Conservation (phyloP, 2,797 vertebrate genomes). For the Phaenicophaeus curvirostris region DNA sequence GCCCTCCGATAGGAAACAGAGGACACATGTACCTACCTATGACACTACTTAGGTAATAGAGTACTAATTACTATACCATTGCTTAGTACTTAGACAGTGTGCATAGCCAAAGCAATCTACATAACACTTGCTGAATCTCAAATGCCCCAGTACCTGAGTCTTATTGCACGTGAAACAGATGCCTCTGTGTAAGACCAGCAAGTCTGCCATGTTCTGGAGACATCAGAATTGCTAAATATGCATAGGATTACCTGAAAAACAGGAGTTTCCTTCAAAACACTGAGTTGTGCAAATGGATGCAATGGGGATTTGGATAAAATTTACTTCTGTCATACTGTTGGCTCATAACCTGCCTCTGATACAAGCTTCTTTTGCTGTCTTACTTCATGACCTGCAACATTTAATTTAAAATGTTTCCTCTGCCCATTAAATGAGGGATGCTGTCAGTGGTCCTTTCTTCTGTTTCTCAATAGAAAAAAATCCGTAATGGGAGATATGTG, state of each 20-base stretch:
- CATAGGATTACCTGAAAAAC: background rate
- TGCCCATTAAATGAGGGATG: background rate
- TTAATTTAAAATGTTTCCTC: background rate
- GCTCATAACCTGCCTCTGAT: no score
- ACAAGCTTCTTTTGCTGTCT: background rate
- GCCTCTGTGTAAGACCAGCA: background rate
- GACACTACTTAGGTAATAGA: background rate
- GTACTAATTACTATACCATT: accelerated
- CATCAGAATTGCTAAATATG: background rate
- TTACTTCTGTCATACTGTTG: no score
- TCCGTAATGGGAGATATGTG: background rate
- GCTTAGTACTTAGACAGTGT: background rate
- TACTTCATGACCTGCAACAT: background rate
- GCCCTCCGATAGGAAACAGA: background rate
- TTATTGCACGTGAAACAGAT: background rate
- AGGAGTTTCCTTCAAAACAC: background rate
- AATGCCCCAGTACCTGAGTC: background rate
- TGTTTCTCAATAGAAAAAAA: background rate
- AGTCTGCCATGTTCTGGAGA: background rate
- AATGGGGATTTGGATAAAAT: background rate
- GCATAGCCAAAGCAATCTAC: background rate
- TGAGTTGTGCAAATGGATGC: background rate
- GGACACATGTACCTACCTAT: no score
- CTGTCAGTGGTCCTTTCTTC: background rate
- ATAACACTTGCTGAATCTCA: accelerated